A percentile compares a stretch with the other conserved stretches of the same genome.
Evolutionary conservation across 2,113 vertebrate genomes (phyloP).

Genomic region (Mobula hypostoma): DNA sequence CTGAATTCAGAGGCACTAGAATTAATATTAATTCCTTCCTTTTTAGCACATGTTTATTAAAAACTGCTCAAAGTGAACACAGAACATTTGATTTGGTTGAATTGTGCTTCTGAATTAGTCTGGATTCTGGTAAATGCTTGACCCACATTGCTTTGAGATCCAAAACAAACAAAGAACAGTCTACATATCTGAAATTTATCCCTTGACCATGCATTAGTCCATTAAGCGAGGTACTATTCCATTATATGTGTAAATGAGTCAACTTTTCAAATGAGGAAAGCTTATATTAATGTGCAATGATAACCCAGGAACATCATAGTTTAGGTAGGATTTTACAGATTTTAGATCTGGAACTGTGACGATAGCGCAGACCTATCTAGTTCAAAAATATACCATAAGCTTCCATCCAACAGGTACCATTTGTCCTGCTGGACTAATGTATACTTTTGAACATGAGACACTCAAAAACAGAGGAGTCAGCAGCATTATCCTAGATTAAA

Average conservation of each 20-base stretch:
- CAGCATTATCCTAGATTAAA: background rate
- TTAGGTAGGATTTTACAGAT: background rate
- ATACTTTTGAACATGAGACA: background rate
- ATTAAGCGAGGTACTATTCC: background rate
- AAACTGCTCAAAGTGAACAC: background rate
- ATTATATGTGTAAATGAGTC: background rate
- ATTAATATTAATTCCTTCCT: background rate
- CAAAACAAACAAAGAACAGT: background rate
- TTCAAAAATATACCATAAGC: background rate
- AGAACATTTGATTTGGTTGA: background rate
- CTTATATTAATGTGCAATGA: background rate
- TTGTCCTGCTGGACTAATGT: background rate
- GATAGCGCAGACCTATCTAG: background rate
- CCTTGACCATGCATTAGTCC: background rate
- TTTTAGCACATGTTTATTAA: background rate
- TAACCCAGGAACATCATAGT: background rate
- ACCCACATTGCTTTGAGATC: background rate
- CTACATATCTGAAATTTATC: background rate
- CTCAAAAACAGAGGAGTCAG: background rate
- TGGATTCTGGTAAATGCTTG: background rate
- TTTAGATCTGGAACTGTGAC: background rate
- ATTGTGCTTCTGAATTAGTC: background rate
- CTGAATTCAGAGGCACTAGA: constrained; percentile 9
- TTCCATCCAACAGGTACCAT: background rate
- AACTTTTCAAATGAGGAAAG: background rate